These are phyloP conservation scores for Vombatus ursinus DNA, from an alignment of 2,113 vertebrate species.

Conservation along the genomic window DNA sequence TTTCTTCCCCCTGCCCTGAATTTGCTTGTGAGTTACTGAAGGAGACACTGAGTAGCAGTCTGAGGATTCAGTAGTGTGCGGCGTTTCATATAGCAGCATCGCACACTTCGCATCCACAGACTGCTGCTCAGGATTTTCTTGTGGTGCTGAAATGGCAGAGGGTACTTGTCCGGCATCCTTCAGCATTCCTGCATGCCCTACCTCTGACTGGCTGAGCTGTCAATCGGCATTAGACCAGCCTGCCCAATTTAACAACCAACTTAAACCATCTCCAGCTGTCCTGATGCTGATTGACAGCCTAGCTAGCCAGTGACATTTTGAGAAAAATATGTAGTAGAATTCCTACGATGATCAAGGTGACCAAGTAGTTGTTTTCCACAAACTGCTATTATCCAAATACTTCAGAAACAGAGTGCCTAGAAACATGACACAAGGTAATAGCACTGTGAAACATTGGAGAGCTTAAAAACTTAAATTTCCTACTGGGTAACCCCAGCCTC, in stretches of 20 bases:
- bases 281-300: background rate
- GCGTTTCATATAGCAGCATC: constrained; percentile 1
- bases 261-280: background rate
- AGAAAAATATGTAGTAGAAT: background rate
- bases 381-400: background rate
- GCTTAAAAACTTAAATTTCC: background rate
- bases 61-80: background rate
- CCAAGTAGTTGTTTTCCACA: background rate
- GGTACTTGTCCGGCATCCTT: background rate
- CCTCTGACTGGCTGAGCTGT: background rate
- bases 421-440: background rate
- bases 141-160: background rate
- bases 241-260: background rate
- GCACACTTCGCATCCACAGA: background rate
- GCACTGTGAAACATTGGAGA: background rate
- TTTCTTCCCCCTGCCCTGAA: background rate
- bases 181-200: background rate
- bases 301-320: background rate
- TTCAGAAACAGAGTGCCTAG: background rate
- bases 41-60: background rate
- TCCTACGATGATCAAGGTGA: background rate
- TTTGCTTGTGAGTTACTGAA: background rate
- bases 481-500: background rate
- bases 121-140: background rate
- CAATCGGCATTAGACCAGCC: background rate